Base-by-base conservation (phyloP, 2,113 vertebrate genomes). In the Oxyura jamaicensis region DNA sequence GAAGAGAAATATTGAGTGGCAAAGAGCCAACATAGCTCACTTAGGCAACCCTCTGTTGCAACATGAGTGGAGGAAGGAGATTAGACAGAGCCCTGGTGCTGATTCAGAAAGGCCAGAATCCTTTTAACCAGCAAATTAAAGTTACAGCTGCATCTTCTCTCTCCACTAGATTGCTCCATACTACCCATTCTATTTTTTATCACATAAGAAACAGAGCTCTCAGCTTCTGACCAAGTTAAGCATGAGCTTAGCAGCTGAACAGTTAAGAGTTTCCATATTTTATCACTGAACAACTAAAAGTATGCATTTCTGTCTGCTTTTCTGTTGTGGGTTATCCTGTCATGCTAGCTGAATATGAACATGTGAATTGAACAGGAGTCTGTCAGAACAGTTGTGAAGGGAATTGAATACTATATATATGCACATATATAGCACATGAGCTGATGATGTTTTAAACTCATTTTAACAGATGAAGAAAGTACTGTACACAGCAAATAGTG, bases 1-100 rank as follows among this genome's bases (percentile, higher is more conserved):
- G 85, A 93, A 94, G 93, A 60, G 90, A 97, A 97, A 96, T 96
- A 96, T 83, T 96, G 95, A 91, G 86, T 96, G 96, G 95, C 95
- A 96, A 83, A 69, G 73, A 96, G 95, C 95, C 95, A 96, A 84
- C 92, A 94, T 26, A 95, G 73, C 93, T 95, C 86, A 28, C 93
- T 96, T 90, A 93, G 80, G 92, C 90, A 96, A 96, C 76, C 91
- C 88, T 88, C 90, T 95, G 73, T 96, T 92, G 95, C 93, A 96
- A 94, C 95, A 92, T 58, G 93, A 94, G 83, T 75, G 91, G 92
- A 95, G 95, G 69, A 94, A 88, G 72, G 85, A 91, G 91, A 96
- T 96, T 84, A 94, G 92, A 73, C 80, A 88, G 90, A 95, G 94
- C 66, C 67, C 77, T 53, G 62, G 41, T 91, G 62, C 90, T 90